phyloP scores from a whole-genome alignment of 2,888 invertebrate species.

The Caenorhabditis imperialis region DNA sequence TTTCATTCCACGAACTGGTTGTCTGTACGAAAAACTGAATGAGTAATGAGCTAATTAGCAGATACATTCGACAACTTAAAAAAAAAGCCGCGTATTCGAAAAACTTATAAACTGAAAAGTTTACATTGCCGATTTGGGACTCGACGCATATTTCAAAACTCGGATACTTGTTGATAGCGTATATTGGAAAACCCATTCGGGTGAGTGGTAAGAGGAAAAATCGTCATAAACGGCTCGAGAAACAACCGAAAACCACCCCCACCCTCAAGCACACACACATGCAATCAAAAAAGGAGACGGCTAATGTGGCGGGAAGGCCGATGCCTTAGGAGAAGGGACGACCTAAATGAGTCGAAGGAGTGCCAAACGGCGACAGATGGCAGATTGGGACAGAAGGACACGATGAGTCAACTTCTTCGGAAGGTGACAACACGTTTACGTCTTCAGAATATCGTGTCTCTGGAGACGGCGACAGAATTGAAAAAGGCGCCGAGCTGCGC shows the following conservation, averaged over 20 bases:
- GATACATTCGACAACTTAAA: too few species aligned
- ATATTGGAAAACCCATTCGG: constrained; percentile 6
- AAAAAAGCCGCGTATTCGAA: too few species aligned
- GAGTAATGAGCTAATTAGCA: too few species aligned
- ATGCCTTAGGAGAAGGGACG: neutral
- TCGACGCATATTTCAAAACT: too few species aligned
- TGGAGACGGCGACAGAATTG: constrained; percentile 20
- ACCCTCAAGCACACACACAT: constrained; percentile 8
- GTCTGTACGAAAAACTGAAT: neutral
- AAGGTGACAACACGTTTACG: constrained; percentile 20
- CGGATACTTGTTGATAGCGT: constrained; percentile 28
- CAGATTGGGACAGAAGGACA: constrained; percentile 1
- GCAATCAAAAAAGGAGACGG: constrained; percentile 48
- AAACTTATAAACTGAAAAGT: too few species aligned
- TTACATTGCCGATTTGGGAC: too few species aligned
- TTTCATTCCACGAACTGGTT: constrained; percentile 13
- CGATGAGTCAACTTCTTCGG: constrained; percentile 18
- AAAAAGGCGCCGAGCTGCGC: constrained; percentile 16
- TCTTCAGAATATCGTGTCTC: neutral
- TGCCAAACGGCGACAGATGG: constrained; percentile 54
- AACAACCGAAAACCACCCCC: constrained; percentile 3
- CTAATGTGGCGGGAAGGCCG: constrained; percentile 45
- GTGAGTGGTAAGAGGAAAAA: constrained; percentile 16
- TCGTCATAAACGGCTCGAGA: constrained; percentile 32
- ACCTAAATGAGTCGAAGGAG: constrained; percentile 39